A percentile compares a stretch with the other conserved stretches of the same genome.
These are phyloP conservation scores for Lepus townsendii DNA, from an alignment of 2,797 vertebrate species.

Conservation along the genomic window DNA sequence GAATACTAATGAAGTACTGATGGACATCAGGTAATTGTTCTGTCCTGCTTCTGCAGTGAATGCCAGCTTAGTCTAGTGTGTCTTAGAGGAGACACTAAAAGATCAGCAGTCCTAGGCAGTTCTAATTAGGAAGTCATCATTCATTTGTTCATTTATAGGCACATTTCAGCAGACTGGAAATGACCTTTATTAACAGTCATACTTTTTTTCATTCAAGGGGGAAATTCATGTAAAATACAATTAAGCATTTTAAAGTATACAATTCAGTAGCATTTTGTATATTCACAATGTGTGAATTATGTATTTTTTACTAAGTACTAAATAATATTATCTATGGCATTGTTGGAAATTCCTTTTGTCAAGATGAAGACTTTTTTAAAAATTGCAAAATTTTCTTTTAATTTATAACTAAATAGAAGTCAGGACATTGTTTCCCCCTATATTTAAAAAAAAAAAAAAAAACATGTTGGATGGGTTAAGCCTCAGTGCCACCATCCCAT, in stretches of 20 bases:
- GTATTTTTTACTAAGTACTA: not conserved
- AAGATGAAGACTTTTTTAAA: slow-evolving; percentile 20
- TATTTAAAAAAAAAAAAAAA: too few relatives aligned
- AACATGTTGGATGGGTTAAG: too few relatives aligned
- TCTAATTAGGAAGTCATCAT: slow-evolving; percentile 12
- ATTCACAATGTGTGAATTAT: not conserved
- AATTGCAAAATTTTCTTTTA: slow-evolving; percentile 39
- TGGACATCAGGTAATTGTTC: not conserved
- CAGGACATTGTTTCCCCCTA: not conserved
- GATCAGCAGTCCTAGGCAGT: not conserved
- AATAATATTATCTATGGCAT: not conserved
- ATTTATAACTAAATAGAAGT: slow-evolving; percentile 26
- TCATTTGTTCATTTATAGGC: slow-evolving; percentile 14
- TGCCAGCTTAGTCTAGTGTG: not conserved
- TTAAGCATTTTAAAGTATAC: not conserved
- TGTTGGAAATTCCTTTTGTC: slow-evolving; percentile 28
- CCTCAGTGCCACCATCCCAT: too few relatives aligned
- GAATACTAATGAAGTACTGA: not conserved
- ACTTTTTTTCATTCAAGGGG: slow-evolving; percentile 6
- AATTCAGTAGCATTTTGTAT: not conserved
- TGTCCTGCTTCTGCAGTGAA: not conserved
- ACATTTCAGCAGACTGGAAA: slow-evolving; percentile 20
- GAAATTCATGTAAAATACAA: not conserved
- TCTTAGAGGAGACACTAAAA: not conserved
- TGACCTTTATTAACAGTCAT: not conserved